Base-by-base conservation (phyloP, 2,113 vertebrate genomes). In the Pycnonotus jocosus region DNA sequence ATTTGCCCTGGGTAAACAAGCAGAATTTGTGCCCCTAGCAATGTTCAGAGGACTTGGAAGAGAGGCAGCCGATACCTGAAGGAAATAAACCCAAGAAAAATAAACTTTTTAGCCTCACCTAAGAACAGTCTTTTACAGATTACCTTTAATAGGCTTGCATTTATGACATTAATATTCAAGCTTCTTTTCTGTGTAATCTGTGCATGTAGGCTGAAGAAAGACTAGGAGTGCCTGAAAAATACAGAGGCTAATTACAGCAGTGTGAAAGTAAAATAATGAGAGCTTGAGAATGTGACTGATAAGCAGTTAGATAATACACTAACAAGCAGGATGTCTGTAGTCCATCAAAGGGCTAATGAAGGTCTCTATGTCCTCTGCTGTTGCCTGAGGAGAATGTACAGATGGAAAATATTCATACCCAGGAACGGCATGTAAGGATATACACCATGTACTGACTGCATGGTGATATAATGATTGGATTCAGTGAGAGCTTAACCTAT, bases 281-380 rank as follows among this genome's bases (percentile, higher is more conserved):
- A 92, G 83, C 86, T 84, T 60, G 65, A 92, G 88, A 96, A 96
- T 88, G 88, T 92, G 86, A 81, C 92, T 95, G 96, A 95, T 97
- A 93, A 97, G 91, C 68, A 74, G 56, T 68, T 64, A 95, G 94
- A 97, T 94, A 97, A 88, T 37, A 88, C 69, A 78, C 77, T 88
- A 91, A 92, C 83, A 94, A 95, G 83, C 94, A 94, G 91, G 92
- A 95, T 93, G 83, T 88, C 91, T 97, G 83, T 84, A 92, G 95
- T 81, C 88, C 65, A 71, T 97, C 73, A 86, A 93, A 93, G 69
- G 80, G 51, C 86, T 93, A 92, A 80, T 84, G 92, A 93, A 95
- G 88, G 95, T 93, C 86, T 93, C 51, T 18, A 0, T 40, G 80
- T 95, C 91, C 95, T 93, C 56, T 94, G 72, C 53, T 81, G 6